phyloP scores from a whole-genome alignment of 2,113 vertebrate genomes.

The Myodes glareolus region DNA sequence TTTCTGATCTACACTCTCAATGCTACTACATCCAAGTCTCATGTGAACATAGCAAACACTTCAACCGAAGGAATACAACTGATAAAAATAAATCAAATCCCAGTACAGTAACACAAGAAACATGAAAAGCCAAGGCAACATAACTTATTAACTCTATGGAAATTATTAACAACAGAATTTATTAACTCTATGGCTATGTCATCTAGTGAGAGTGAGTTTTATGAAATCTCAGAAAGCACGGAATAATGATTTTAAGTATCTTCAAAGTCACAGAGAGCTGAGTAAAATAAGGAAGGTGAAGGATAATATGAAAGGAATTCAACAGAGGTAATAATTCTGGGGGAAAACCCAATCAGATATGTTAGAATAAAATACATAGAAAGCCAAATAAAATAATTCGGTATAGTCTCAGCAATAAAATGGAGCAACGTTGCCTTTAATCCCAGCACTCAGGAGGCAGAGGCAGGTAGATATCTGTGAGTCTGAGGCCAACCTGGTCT shows the following conservation, averaged over 20 bases:
- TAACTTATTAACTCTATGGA: not conserved
- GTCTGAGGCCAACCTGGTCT: not conserved
- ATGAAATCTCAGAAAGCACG: not conserved
- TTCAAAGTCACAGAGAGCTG: not conserved
- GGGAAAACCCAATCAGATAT: not conserved
- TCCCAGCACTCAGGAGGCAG: not conserved
- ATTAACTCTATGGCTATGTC: not conserved
- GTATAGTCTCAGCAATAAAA: not conserved
- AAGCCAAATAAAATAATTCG: not conserved
- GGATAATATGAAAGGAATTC: not conserved
- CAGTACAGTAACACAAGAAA: not conserved
- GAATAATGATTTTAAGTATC: not conserved
- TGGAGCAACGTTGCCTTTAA: not conserved
- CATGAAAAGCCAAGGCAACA: not conserved
- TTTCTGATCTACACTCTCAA: not conserved
- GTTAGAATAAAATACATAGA: not conserved
- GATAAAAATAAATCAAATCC: not conserved
- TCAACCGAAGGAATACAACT: not conserved
- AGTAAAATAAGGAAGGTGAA: too few species aligned
- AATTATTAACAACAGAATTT: slow-evolving; percentile 17
- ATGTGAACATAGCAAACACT: not conserved
- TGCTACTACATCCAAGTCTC: not conserved
- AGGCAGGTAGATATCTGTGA: not conserved
- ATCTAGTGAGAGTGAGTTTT: not conserved
- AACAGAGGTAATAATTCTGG: too few species aligned